A percentile compares a stretch with the other conserved stretches of the same genome.
These are phyloP conservation scores for Cheilosia grossa DNA, from an alignment of 2,888 invertebrate species.

Conservation along the genomic window DNA sequence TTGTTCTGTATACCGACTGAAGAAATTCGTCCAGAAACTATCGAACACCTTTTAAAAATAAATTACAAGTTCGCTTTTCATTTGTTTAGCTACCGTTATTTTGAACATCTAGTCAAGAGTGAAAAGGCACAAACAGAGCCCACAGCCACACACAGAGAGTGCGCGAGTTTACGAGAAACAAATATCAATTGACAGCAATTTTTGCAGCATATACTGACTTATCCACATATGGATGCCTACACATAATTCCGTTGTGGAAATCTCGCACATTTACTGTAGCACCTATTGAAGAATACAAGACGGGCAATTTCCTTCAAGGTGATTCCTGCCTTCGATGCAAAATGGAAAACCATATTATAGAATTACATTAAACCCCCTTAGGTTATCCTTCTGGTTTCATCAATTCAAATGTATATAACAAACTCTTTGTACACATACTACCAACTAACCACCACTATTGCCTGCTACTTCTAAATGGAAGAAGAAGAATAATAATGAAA, in stretches of 20 bases:
- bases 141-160: too few relatives aligned
- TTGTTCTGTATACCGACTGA: too few relatives aligned
- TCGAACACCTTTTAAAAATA: too few relatives aligned
- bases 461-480: constrained; percentile 32
- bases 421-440: constrained; percentile 37
- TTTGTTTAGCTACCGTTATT: too few relatives aligned
- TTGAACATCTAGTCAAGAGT: too few relatives aligned
- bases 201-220: too few relatives aligned
- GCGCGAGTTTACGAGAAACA: too few relatives aligned
- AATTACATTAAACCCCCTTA: constrained; percentile 40
- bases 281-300: neutral
- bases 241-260: neutral
- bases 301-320: constrained; percentile 13
- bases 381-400: constrained; percentile 39
- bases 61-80: too few relatives aligned
- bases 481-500: constrained; percentile 67
- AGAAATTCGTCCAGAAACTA: too few relatives aligned
- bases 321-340: constrained; percentile 47
- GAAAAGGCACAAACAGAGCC: too few relatives aligned
- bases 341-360: constrained; percentile 53
- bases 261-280: neutral
- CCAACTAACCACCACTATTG: constrained; percentile 25
- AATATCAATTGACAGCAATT: too few relatives aligned
- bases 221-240: neutral
- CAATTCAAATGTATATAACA: constrained; percentile 40